A percentile compares a stretch with the other conserved stretches of the same genome.
phyloP scores from a whole-genome alignment of 2,797 vertebrate genomes.

The Syndactyla subalaris region DNA sequence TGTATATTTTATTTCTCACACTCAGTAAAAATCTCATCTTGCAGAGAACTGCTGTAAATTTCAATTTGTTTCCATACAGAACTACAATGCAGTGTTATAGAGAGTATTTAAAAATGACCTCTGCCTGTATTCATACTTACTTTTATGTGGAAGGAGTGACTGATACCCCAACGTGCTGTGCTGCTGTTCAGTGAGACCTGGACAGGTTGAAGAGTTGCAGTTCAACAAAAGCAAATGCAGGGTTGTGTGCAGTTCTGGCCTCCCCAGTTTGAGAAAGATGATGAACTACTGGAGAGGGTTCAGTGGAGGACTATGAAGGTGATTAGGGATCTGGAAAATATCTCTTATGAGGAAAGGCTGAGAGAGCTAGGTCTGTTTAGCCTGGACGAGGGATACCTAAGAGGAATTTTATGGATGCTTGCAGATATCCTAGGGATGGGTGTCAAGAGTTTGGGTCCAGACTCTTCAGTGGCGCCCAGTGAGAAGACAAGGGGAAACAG shows the following conservation, averaged over 20 bases:
- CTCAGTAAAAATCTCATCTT: constrained; percentile 37
- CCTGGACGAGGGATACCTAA: not conserved
- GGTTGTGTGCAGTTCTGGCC: not conserved
- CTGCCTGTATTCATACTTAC: not conserved
- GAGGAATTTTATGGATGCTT: not conserved
- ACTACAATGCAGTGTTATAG: not conserved
- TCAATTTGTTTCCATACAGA: not conserved
- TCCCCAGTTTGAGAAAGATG: no score
- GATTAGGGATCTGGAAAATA: not conserved
- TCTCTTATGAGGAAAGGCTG: not conserved
- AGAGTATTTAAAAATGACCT: not conserved
- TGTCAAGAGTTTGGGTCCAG: not conserved
- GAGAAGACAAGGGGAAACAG: not conserved
- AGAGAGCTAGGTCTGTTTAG: not conserved
- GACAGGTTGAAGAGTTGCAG: not conserved
- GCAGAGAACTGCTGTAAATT: constrained; percentile 12
- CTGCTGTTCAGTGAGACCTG: not conserved
- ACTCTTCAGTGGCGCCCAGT: not conserved
- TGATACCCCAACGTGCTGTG: not conserved
- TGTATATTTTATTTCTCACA: constrained; percentile 17
- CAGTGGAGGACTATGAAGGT: not conserved
- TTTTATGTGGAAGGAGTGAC: not conserved
- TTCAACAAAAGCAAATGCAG: not conserved
- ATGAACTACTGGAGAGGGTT: not conserved
- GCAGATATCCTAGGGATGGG: not conserved